Percentiles rank a stretch among this genome's conserved stretches.
These are phyloP conservation scores for Acanthosepion esculentum DNA, from an alignment of 2,888 invertebrate species.

Conservation along the genomic window DNA sequence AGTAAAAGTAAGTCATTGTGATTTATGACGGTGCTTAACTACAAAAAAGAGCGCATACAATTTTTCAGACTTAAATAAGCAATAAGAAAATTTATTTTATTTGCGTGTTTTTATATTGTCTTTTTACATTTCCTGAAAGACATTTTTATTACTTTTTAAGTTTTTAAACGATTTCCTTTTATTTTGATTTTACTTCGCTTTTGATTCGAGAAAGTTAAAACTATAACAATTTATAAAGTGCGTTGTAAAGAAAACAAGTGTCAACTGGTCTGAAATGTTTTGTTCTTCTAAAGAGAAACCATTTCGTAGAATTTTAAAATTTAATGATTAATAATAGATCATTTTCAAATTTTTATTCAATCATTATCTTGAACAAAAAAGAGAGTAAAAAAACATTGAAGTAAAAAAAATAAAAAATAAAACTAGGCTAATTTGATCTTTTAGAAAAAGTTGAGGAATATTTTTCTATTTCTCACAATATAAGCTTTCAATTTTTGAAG, in stretches of 20 bases:
- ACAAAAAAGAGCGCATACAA: background rate
- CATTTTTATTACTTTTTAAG: background rate
- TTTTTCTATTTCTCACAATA: too few relatives aligned
- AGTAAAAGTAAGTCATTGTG: background rate
- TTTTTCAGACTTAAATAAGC: background rate
- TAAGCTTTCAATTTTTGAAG: too few relatives aligned
- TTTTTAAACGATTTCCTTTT: background rate
- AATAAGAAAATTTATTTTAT: background rate
- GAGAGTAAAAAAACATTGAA: too few relatives aligned
- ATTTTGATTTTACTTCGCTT: background rate
- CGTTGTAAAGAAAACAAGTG: background rate
- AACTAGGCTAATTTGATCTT: too few relatives aligned
- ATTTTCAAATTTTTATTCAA: too few relatives aligned
- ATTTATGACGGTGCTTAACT: background rate
- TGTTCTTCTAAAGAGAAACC: background rate
- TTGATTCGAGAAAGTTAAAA: background rate
- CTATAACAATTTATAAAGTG: background rate
- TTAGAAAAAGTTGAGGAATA: too few relatives aligned
- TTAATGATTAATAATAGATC: background rate
- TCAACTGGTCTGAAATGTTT: background rate
- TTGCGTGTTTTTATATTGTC: background rate
- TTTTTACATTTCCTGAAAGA: background rate
- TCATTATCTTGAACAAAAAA: too few relatives aligned
- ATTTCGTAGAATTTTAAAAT: background rate
- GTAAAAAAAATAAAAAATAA: too few relatives aligned